These are phyloP conservation scores for Amazonetta brasiliensis DNA, from an alignment of 2,797 vertebrate genomes.

Conservation along the genomic window DNA sequence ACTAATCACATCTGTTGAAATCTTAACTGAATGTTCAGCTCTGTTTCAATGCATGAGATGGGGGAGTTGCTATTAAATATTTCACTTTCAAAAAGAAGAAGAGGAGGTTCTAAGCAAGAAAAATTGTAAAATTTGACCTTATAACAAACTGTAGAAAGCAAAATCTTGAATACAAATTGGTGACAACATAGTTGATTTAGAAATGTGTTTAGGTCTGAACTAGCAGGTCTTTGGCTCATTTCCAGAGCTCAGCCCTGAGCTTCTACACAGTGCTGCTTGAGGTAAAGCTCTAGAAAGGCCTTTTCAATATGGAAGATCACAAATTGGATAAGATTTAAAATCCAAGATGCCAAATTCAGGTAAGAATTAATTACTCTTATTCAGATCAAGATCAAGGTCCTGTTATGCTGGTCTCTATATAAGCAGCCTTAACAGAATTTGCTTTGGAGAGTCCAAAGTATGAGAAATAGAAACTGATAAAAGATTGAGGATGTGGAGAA, in stretches of 20 bases:
- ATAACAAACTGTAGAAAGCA: background rate
- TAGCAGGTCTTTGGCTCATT: background rate
- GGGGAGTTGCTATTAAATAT: background rate
- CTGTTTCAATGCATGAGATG: background rate
- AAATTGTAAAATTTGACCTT: background rate
- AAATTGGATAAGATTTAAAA: background rate
- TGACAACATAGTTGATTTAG: background rate
- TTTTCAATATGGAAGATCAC: background rate
- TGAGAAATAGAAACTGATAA: background rate
- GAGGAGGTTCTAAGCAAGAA: background rate
- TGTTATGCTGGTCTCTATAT: background rate
- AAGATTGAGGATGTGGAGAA: background rate
- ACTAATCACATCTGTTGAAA: constrained; percentile 26
- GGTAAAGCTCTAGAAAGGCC: background rate
- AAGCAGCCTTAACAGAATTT: background rate
- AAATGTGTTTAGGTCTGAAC: background rate
- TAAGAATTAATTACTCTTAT: constrained; percentile 38
- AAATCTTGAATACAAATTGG: background rate
- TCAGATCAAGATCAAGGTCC: constrained; percentile 2
- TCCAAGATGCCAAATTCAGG: background rate
- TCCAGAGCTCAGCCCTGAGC: background rate
- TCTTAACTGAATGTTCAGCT: background rate
- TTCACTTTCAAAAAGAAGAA: background rate
- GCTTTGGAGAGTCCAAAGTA: background rate
- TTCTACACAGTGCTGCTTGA: background rate